These are phyloP conservation scores for Adelognathus sp. DNA, from an alignment of 2,888 invertebrate genomes.

Conservation along the genomic window DNA sequence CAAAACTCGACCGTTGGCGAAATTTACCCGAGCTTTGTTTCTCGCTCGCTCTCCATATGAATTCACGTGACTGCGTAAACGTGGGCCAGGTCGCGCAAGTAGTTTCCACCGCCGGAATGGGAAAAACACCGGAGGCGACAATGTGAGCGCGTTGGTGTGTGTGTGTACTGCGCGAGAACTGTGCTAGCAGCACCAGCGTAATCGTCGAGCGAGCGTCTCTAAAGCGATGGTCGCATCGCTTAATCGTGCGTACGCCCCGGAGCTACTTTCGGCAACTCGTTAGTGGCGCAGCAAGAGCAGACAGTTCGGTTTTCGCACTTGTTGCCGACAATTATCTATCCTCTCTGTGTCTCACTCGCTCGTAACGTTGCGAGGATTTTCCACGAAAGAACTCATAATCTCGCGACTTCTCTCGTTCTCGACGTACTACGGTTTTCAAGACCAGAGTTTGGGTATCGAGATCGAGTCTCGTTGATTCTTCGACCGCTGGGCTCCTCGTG, in stretches of 20 bases:
- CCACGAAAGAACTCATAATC: conserved; percentile 7
- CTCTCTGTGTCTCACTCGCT: background rate
- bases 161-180: background rate
- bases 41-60: background rate
- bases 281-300: conserved; percentile 42
- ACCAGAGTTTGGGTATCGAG: too few species aligned
- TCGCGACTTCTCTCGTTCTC: background rate
- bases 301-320: conserved; percentile 58
- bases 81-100: background rate
- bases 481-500: background rate
- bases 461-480: background rate
- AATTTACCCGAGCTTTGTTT: background rate
- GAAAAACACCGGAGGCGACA: background rate
- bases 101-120: background rate
- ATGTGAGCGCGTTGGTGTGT: background rate
- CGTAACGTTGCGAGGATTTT: conserved; percentile 6
- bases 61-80: background rate
- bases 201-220: conserved; percentile 49
- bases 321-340: conserved; percentile 62
- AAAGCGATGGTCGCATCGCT: conserved; percentile 56
- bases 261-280: conserved; percentile 61
- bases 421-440: too few species aligned
- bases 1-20: background rate
- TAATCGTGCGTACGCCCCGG: conserved; percentile 61
- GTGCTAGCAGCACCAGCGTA: conserved; percentile 11